phyloP scores from a whole-genome alignment of 2,888 invertebrate genomes.

The Thysanoteuthis rhombus region DNA sequence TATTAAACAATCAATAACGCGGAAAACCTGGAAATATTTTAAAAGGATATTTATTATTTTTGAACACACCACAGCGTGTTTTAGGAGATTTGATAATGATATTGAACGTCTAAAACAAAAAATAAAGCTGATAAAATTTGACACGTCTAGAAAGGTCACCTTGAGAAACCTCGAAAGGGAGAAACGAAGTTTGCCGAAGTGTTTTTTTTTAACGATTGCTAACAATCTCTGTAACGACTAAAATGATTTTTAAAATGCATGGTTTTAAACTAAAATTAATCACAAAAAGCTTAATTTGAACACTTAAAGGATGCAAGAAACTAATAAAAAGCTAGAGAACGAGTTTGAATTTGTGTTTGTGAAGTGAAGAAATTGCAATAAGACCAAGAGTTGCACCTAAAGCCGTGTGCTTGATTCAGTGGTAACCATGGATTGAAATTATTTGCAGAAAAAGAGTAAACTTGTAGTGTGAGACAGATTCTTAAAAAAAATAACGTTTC shows the following conservation, averaged over 20 bases:
- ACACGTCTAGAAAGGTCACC: not conserved
- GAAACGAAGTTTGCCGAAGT: not conserved
- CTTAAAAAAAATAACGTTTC: not conserved
- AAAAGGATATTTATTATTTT: not conserved
- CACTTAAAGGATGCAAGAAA: not conserved
- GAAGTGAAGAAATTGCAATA: not conserved
- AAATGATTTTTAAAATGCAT: not conserved
- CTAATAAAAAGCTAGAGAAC: not conserved
- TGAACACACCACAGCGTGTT: not conserved
- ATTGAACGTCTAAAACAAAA: not conserved
- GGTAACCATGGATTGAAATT: not conserved
- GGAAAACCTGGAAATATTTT: not conserved
- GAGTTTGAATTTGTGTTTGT: not conserved
- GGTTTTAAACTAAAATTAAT: not conserved
- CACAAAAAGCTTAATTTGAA: not conserved
- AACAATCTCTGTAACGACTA: not conserved
- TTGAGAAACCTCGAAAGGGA: not conserved
- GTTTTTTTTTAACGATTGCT: not conserved
- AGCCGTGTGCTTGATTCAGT: not conserved
- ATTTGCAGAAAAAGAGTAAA: not conserved
- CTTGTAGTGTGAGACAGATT: not conserved
- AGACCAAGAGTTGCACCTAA: not conserved
- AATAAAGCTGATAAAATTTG: not conserved
- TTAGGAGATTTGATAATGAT: not conserved
- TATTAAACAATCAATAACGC: not conserved